Conservation (phyloP, 1,140 invertebrate species). For the Ceratoteleas bidentatus region DNA sequence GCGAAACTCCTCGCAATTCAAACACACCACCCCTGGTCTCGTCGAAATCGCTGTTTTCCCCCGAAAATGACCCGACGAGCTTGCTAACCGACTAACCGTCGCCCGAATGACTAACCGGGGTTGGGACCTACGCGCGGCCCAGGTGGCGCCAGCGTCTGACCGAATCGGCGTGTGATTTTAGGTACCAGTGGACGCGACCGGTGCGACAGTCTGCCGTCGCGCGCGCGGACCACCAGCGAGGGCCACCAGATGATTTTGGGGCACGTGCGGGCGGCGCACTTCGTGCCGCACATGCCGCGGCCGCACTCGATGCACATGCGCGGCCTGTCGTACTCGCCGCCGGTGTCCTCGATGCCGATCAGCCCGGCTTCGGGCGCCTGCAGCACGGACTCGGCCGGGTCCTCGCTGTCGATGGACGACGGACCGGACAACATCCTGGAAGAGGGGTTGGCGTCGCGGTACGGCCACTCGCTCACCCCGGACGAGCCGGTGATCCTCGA, state of each 20-base stretch:
- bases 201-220: constrained; percentile 89
- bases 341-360: constrained; percentile 84
- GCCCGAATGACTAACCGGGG: no score
- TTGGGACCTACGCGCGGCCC: no score
- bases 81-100: no score
- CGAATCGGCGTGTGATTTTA: constrained; percentile 13
- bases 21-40: no score
- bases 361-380: constrained; percentile 84
- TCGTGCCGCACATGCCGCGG: constrained; percentile 78
- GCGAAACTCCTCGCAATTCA: no score
- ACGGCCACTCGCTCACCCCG: no score
- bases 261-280: constrained; percentile 75
- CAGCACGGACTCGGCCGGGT: constrained; percentile 87
- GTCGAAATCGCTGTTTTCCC: no score
- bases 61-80: no score
- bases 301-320: constrained; percentile 83
- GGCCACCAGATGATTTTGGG: constrained; percentile 76
- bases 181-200: constrained; percentile 83
- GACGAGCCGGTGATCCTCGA: no score
- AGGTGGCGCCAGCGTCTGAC: no score
- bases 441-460: no score
- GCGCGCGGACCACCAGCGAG: constrained; percentile 85
- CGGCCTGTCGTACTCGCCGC: constrained; percentile 84
- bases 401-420: constrained; percentile 86
- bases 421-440: no score